phyloP scores from a whole-genome alignment of 2,888 invertebrate genomes.

The Phanerotoma sp. region DNA sequence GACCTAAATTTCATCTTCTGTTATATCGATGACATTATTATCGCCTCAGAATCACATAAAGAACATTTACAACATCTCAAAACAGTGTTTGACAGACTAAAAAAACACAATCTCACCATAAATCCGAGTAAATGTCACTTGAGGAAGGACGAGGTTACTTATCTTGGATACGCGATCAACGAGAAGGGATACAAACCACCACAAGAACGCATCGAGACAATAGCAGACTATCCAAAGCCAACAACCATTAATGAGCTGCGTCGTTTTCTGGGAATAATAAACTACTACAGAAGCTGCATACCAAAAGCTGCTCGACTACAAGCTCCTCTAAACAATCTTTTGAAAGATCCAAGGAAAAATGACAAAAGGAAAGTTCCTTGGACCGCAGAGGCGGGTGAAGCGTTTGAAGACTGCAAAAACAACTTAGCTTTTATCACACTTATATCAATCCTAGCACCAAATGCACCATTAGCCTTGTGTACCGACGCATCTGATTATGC shows the following conservation, averaged over 20 bases:
- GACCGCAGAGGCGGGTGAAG: background rate
- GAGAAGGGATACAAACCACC: constrained; percentile 22
- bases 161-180: constrained; percentile 19
- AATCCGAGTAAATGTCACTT: constrained; percentile 19
- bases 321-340: background rate
- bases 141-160: constrained; percentile 21
- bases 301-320: background rate
- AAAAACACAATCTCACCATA: background rate
- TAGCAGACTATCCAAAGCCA: constrained; percentile 16
- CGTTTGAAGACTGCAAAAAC: background rate
- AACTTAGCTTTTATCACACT: background rate
- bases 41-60: constrained; percentile 1
- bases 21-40: constrained; percentile 25
- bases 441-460: background rate
- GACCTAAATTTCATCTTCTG: constrained; percentile 20
- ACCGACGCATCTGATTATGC: constrained; percentile 15
- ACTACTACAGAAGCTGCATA: background rate
- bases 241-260: background rate
- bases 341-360: background rate
- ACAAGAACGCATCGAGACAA: constrained; percentile 16
- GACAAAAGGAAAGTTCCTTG: background rate
- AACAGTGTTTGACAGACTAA: constrained; percentile 18
- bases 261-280: background rate
- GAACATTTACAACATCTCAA: constrained; percentile 15
- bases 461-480: background rate